Evolutionary conservation across 2,797 vertebrate species (phyloP), one percentile per base, ranked within the genome.

Genomic region (Sebastes ruberrimus): DNA sequence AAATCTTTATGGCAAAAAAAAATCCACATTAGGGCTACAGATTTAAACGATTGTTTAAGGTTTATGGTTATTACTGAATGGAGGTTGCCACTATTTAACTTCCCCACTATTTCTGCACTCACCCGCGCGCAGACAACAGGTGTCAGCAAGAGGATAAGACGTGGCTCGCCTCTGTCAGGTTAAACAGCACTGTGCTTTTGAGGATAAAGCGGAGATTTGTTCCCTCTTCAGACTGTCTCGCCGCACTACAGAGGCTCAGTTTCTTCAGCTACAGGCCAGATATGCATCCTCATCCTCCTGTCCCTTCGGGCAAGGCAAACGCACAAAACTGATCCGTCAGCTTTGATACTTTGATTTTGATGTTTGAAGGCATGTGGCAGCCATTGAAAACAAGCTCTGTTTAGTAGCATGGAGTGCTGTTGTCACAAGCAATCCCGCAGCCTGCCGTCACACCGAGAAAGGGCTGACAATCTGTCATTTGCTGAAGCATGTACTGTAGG

Each of bases 331-430:
- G 79, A 90, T 89, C 92, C 79, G 91, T 93, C 94, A 85, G 76
- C 89, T 92, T 83, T 82, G 86, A 93, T 94, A 77, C 82, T 82
- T 73, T 79, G 86, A 87, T 86, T 88, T 63, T 88, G 93, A 93
- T 60, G 81, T 91, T 78, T 84, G 83, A 88, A 81, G 81, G 79
- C 85, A 84, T 89, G 91, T 91, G 89, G 88, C 93, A 93, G 90
- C 89, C 82, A 80, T 87, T 66, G 89, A 86, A 89, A 91, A 91
- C 81, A 70, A 77, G 86, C 74, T 78, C 91, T 91, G 91, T 93
- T 93, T 90, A 90, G 93, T 69, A 79, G 93, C 46, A 32, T 30
- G 59, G 84, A 87, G 82, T 65, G 88, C 68, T 71, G 87, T 92
- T 94, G 93, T 94, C 93, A 90, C 72, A 86, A 86, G 80, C 81